Evolutionary conservation across 2,797 vertebrate genomes (phyloP).

Genomic region (Neosalanx taihuensis): DNA sequence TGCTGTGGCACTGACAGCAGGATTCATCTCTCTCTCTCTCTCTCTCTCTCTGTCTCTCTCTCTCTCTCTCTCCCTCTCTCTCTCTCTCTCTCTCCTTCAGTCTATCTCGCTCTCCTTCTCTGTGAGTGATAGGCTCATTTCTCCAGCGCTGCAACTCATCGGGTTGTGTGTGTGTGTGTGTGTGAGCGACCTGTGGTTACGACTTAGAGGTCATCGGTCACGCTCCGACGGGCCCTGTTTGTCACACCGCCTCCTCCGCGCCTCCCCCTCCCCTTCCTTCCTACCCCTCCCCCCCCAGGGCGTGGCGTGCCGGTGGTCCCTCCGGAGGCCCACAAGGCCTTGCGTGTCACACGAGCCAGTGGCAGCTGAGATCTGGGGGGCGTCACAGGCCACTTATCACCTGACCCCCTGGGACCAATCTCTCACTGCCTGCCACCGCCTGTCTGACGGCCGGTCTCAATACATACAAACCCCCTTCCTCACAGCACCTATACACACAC

Average conservation of each 20-base stretch:
- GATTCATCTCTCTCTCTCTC: background rate
- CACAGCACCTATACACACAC: slow-evolving; percentile 24
- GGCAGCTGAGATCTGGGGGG: slow-evolving; percentile 63
- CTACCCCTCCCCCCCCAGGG: slow-evolving; percentile 23
- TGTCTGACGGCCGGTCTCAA: slow-evolving; percentile 41
- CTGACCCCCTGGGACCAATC: slow-evolving; percentile 64
- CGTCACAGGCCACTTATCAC: slow-evolving; percentile 72
- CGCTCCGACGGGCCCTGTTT: slow-evolving; percentile 1
- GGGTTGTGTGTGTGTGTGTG: background rate
- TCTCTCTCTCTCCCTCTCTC: background rate
- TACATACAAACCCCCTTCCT: slow-evolving; percentile 16
- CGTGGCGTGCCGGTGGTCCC: slow-evolving; percentile 55
- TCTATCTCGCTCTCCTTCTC: background rate
- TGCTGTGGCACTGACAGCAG: background rate
- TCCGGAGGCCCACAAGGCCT: slow-evolving; percentile 57
- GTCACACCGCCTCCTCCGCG: slow-evolving; percentile 18
- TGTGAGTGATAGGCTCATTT: background rate
- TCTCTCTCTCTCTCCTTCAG: background rate
- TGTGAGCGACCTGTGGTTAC: slow-evolving; percentile 42
- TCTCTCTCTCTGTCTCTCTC: background rate
- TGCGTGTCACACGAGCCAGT: slow-evolving; percentile 65
- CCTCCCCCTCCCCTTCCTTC: slow-evolving; percentile 14
- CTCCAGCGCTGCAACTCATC: too few relatives aligned
- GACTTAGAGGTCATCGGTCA: slow-evolving; percentile 37
- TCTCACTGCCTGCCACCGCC: slow-evolving; percentile 33